Evolutionary conservation across 1,140 invertebrate species (phyloP).

Genomic region (Dreissena polymorpha): DNA sequence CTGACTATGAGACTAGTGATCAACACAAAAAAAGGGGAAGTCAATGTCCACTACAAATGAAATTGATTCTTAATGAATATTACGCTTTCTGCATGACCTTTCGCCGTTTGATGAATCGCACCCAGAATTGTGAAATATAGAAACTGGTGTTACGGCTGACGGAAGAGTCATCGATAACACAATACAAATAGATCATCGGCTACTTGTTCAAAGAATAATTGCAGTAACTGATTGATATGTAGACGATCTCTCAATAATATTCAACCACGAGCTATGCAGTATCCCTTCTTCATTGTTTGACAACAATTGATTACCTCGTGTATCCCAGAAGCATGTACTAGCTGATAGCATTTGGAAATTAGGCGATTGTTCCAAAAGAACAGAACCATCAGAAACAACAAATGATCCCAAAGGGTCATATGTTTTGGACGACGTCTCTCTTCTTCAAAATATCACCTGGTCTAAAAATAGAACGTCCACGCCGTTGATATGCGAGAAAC

Average conservation of each 20-base stretch:
- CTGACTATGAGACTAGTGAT: constrained; percentile 18
- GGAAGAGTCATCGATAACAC: constrained; percentile 30
- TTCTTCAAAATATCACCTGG: constrained; percentile 44
- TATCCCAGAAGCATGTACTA: constrained; percentile 46
- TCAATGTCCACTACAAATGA: constrained; percentile 15
- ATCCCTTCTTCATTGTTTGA: constrained; percentile 58
- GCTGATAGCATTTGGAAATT: constrained; percentile 54
- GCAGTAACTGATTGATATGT: constrained; percentile 14
- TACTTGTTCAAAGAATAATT: constrained; percentile 59
- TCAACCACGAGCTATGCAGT: constrained; percentile 56
- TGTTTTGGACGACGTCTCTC: constrained; percentile 60
- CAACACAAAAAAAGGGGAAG: constrained; percentile 34
- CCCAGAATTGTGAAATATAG: constrained; percentile 47
- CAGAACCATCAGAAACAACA: too few relatives aligned
- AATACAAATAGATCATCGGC: constrained; percentile 52
- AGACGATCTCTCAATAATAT: constrained; percentile 17
- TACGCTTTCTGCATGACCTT: background rate
- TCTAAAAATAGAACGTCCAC: constrained; percentile 39
- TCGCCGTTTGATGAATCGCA: background rate
- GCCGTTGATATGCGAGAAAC: constrained; percentile 8
- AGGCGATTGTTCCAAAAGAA: constrained; percentile 3
- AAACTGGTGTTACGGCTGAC: constrained; percentile 47
- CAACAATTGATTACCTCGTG: constrained; percentile 36
- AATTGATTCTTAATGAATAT: constrained; percentile 26
- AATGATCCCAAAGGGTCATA: background rate